A percentile compares a stretch with the other conserved stretches of the same genome.
Conservation (phyloP, 2,888 invertebrate genomes). For the Panopea generosa region DNA sequence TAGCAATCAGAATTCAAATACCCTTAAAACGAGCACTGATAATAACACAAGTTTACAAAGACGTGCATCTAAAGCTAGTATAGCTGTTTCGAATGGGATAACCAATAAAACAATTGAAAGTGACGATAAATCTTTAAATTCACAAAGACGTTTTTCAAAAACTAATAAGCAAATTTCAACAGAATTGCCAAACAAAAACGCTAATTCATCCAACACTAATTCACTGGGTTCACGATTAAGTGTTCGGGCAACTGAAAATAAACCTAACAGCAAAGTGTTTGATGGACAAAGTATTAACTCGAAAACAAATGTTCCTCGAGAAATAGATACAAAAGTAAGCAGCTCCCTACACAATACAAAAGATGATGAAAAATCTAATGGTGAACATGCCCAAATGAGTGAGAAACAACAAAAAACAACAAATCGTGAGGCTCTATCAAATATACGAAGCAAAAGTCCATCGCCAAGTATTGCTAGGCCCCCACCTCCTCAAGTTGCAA, state of each 20-base stretch:
- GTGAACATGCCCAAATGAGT: too few species aligned
- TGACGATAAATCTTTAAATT: too few species aligned
- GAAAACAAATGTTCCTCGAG: background rate
- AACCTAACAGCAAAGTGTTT: background rate
- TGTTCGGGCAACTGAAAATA: background rate
- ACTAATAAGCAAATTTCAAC: background rate
- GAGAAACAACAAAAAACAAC: too few species aligned
- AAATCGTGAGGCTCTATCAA: too few species aligned
- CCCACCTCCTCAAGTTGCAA: too few species aligned
- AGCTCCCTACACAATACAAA: background rate
- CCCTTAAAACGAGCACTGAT: too few species aligned
- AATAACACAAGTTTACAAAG: background rate
- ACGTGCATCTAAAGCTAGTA: slow-evolving; percentile 1
- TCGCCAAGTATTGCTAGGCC: slow-evolving; percentile 1
- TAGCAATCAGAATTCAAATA: slow-evolving; percentile 21
- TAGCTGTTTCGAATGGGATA: background rate
- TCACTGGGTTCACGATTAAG: background rate
- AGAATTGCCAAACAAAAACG: background rate
- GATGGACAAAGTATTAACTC: background rate
- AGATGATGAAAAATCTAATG: too few species aligned
- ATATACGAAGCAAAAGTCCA: slow-evolving; percentile 2
- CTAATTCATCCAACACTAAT: too few species aligned
- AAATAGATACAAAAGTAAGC: background rate
- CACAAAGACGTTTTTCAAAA: background rate
- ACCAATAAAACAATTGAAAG: slow-evolving; percentile 3